Percentiles rank a stretch among this genome's conserved stretches.
phyloP scores from a whole-genome alignment of 2,113 vertebrate genomes.

The Grallaria varia region DNA sequence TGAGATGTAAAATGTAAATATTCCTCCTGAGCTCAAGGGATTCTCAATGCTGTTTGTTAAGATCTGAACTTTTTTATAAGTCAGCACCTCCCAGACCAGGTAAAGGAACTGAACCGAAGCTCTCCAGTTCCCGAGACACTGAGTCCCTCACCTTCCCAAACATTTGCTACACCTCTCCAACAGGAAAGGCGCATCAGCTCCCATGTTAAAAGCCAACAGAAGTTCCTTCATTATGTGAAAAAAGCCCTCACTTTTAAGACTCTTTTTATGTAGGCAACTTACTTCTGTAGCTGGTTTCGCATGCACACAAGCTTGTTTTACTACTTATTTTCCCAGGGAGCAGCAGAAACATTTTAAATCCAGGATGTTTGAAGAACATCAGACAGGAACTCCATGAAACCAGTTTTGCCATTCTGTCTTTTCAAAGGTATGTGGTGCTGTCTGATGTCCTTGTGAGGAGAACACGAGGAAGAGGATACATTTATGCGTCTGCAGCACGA shows the following conservation, averaged over 20 bases:
- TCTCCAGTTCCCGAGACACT: neutral
- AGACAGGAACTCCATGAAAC: constrained; percentile 6
- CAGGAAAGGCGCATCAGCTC: neutral
- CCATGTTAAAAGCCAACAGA: neutral
- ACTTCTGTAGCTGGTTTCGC: neutral
- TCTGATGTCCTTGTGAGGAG: neutral
- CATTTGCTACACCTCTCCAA: neutral
- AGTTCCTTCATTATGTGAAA: neutral
- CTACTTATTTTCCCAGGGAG: constrained; percentile 12
- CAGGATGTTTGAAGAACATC: constrained; percentile 4
- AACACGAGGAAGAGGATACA: neutral
- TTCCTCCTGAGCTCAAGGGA: neutral
- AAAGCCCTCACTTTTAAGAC: neutral
- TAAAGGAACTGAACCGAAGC: neutral
- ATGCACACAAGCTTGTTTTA: neutral
- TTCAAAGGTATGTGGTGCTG: neutral
- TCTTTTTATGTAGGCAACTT: neutral
- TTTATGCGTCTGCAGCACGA: neutral
- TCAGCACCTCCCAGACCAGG: neutral
- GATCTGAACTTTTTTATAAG: neutral
- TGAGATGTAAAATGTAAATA: neutral
- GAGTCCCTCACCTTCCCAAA: neutral
- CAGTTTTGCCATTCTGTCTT: constrained; percentile 17
- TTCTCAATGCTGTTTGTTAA: neutral
- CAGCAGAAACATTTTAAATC: constrained; percentile 13